phyloP scores from a whole-genome alignment of 2,888 invertebrate genomes.

The Baronia brevicornis region DNA sequence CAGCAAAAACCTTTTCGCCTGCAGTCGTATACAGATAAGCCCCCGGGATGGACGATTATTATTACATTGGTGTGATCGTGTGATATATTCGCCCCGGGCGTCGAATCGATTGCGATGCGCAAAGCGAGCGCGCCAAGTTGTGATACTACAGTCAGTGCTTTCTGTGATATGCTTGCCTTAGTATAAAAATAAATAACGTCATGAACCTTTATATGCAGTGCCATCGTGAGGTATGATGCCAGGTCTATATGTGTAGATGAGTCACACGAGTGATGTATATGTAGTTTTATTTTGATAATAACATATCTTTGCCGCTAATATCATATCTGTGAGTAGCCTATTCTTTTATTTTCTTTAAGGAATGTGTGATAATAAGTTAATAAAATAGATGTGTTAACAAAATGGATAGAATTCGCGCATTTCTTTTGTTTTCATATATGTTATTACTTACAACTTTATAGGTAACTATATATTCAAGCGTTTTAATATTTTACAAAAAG shows the following conservation, averaged over 20 bases:
- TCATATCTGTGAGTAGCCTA: constrained; percentile 13
- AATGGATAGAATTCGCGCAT: too few species aligned
- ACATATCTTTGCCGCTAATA: background rate
- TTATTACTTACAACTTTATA: too few species aligned
- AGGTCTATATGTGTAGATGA: constrained; percentile 4
- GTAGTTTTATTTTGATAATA: constrained; percentile 3
- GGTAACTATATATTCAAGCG: too few species aligned
- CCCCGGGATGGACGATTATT: constrained; percentile 74
- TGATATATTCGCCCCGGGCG: constrained; percentile 65
- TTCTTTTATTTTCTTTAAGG: constrained; percentile 13
- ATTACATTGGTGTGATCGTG: constrained; percentile 61
- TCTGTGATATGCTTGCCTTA: constrained; percentile 74
- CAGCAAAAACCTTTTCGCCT: constrained; percentile 74
- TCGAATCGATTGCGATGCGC: constrained; percentile 61
- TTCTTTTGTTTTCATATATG: too few species aligned
- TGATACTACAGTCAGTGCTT: constrained; percentile 49
- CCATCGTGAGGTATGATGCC: constrained; percentile 67
- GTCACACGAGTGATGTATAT: constrained; percentile 2
- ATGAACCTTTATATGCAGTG: constrained; percentile 74
- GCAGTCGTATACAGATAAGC: constrained; percentile 75
- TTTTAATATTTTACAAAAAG: too few species aligned
- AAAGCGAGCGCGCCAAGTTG: constrained; percentile 36
- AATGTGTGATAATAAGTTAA: too few species aligned
- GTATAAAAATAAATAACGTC: constrained; percentile 53
- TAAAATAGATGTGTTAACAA: too few species aligned